These are phyloP conservation scores for Rhodinocichla rosea DNA, from an alignment of 2,113 vertebrate species.

Conservation along the genomic window DNA sequence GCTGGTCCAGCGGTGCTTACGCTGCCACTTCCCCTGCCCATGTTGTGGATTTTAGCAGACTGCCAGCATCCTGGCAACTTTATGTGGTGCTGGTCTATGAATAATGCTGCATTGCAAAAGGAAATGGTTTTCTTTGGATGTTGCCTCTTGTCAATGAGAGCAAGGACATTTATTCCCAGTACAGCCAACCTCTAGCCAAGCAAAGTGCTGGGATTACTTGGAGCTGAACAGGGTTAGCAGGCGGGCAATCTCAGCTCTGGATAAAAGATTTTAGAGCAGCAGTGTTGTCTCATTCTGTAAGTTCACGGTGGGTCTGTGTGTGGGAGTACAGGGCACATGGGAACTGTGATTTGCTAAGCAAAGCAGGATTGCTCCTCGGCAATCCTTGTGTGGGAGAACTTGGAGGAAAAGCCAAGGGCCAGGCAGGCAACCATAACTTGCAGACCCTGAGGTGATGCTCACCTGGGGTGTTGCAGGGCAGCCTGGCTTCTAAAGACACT, in stretches of 20 bases:
- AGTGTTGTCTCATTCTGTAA: not conserved
- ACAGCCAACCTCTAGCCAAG: not conserved
- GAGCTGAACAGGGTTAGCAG: not conserved
- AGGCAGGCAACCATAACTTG: not conserved
- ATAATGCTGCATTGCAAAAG: not conserved
- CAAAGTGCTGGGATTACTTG: not conserved
- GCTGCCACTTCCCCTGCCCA: not conserved
- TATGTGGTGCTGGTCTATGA: not conserved
- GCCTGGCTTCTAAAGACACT: not conserved
- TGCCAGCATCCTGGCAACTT: not conserved
- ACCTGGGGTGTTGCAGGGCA: accelerated
- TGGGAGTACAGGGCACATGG: conserved; percentile 14
- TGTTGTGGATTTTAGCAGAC: not conserved
- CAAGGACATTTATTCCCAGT: not conserved
- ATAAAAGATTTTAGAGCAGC: not conserved
- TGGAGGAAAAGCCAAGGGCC: not conserved
- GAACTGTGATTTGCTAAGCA: conserved; percentile 4
- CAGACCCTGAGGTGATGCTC: not conserved
- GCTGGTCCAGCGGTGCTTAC: not conserved
- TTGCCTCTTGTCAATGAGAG: not conserved
- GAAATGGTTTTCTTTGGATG: not conserved
- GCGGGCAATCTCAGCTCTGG: not conserved
- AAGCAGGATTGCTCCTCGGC: conserved; percentile 13
- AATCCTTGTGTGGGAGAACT: conserved; percentile 24
- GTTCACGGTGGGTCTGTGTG: conserved; percentile 34